Conservation (phyloP, 1,140 invertebrate genomes). For the Drosophila persimilis region DNA sequence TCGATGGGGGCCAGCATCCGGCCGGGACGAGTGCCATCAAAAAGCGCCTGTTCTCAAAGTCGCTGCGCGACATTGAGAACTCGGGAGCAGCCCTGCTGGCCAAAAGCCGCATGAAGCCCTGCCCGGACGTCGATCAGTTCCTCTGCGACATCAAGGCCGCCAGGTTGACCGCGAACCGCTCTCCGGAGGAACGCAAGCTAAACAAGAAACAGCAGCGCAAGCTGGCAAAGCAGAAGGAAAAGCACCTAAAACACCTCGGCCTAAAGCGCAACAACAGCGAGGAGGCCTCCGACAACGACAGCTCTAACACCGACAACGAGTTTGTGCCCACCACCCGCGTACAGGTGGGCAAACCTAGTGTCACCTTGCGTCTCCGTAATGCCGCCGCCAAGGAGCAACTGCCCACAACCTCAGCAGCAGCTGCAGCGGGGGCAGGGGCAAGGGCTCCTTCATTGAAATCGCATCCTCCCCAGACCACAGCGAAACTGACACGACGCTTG, state of each 20-base stretch:
- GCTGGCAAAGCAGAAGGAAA: slow-evolving; percentile 84
- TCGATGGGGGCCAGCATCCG: slow-evolving; percentile 42
- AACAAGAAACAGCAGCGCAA: slow-evolving; percentile 79
- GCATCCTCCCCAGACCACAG: slow-evolving; percentile 1
- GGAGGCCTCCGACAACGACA: slow-evolving; percentile 70
- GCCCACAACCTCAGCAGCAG: slow-evolving; percentile 22
- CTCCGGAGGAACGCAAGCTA: slow-evolving; percentile 80
- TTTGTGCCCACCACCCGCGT: slow-evolving; percentile 77
- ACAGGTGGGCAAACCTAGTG: slow-evolving; percentile 76
- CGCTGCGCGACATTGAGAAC: slow-evolving; percentile 70
- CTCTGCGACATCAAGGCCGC: slow-evolving; percentile 72
- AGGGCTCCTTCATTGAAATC: not conserved
- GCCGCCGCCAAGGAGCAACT: slow-evolving; percentile 45
- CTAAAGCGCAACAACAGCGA: slow-evolving; percentile 75
- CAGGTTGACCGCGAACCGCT: slow-evolving; percentile 68
- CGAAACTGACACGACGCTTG: slow-evolving; percentile 42
- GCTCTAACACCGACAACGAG: slow-evolving; percentile 77
- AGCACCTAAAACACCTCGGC: slow-evolving; percentile 85
- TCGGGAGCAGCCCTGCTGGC: slow-evolving; percentile 58
- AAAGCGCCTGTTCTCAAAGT: slow-evolving; percentile 71
- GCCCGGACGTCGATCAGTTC: slow-evolving; percentile 77
- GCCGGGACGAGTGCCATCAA: slow-evolving; percentile 62
- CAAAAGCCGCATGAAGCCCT: slow-evolving; percentile 44
- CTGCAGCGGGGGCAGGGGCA: slow-evolving; percentile 11
- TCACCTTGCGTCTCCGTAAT: slow-evolving; percentile 69